Conservation (phyloP, 2,113 vertebrate species). For the Sialia sialis region DNA sequence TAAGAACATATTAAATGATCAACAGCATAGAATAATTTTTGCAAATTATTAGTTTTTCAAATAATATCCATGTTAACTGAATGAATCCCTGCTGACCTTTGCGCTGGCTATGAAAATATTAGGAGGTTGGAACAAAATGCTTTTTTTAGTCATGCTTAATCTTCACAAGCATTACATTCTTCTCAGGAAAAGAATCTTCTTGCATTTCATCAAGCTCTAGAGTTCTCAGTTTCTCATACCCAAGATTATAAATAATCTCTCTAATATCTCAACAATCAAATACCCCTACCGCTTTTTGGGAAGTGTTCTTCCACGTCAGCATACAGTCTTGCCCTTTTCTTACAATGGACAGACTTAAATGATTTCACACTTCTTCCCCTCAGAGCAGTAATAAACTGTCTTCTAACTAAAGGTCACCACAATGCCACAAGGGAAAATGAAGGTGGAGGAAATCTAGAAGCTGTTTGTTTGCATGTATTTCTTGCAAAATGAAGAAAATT, state of each 20-base stretch:
- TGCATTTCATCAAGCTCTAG: not conserved
- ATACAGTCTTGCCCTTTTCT: not conserved
- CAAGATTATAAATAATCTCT: constrained; percentile 6
- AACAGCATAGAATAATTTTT: not conserved
- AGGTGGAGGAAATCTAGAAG: not conserved
- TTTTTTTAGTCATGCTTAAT: not conserved
- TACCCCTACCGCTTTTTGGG: not conserved
- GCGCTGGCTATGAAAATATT: not conserved
- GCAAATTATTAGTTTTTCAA: not conserved
- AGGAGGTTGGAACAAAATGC: not conserved
- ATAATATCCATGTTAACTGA: not conserved
- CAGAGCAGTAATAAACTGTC: not conserved
- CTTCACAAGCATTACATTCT: not conserved
- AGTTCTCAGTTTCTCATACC: not conserved
- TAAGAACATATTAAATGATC: not conserved
- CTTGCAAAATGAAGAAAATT: not conserved
- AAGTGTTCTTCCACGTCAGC: not conserved
- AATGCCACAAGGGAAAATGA: not conserved
- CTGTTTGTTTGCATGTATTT: not conserved
- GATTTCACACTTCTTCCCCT: not conserved
- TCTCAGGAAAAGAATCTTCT: constrained; percentile 12
- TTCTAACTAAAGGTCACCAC: not conserved
- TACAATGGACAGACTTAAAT: not conserved
- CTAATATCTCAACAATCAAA: not conserved
- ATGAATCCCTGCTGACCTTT: not conserved